Evolutionary conservation across 2,888 invertebrate species (phyloP).

Genomic region (Cremastobaeus sp.): DNA sequence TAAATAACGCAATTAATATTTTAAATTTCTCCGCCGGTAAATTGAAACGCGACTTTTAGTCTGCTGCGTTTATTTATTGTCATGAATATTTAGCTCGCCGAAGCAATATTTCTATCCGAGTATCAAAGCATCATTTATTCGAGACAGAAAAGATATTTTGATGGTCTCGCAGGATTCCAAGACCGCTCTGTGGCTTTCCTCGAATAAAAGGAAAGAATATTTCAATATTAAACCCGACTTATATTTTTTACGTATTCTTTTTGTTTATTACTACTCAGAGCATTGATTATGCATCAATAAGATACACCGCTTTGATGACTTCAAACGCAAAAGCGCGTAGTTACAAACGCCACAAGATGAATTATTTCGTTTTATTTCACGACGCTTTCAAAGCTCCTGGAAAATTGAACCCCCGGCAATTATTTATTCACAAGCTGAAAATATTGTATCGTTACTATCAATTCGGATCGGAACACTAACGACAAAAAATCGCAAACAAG

Average conservation of each 20-base stretch:
- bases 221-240: constrained; percentile 37
- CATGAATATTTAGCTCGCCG: neutral
- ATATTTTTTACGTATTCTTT: constrained; percentile 18
- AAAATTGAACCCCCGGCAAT: neutral
- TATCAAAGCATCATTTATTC: constrained; percentile 7
- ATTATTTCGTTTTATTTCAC: constrained; percentile 10
- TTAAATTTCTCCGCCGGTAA: too few relatives aligned
- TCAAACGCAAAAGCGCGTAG: constrained; percentile 9
- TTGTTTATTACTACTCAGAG: constrained; percentile 33
- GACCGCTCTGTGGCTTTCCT: constrained; percentile 34
- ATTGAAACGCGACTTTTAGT: too few relatives aligned
- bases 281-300: constrained; percentile 31
- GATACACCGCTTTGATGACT: constrained; percentile 11
- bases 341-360: constrained; percentile 4
- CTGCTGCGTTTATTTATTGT: neutral
- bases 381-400: constrained; percentile 1
- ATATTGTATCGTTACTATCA: too few relatives aligned
- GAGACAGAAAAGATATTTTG: constrained; percentile 18
- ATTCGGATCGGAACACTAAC: too few relatives aligned
- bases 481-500: too few relatives aligned
- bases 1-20: too few relatives aligned
- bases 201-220: constrained; percentile 31
- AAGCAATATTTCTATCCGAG: neutral
- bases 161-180: constrained; percentile 24
- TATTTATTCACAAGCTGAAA: constrained; percentile 7